These are phyloP conservation scores for Vidua chalybeata DNA, from an alignment of 2,113 vertebrate species.

Conservation along the genomic window DNA sequence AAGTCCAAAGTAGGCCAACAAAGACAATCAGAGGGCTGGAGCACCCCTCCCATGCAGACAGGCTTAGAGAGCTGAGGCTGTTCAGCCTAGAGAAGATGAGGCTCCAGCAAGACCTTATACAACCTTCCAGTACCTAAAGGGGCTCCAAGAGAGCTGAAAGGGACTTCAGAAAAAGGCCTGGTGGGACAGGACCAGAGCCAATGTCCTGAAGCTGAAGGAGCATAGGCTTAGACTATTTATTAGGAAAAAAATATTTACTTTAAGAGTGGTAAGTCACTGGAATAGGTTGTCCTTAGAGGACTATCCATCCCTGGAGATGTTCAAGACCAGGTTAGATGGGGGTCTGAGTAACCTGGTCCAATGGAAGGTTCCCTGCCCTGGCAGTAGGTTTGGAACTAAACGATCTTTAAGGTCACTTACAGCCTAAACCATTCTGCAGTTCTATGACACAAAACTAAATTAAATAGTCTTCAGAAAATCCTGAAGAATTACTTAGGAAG, in stretches of 20 bases:
- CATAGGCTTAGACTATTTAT: not conserved
- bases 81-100: not conserved
- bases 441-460: not conserved
- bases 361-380: not conserved
- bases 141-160: not conserved
- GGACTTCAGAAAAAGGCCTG: not conserved
- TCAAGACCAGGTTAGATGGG: not conserved
- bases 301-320: not conserved
- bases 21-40: not conserved
- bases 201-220: not conserved
- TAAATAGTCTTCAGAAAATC: not conserved
- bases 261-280: not conserved
- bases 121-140: not conserved
- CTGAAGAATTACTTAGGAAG: not conserved
- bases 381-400: not conserved
- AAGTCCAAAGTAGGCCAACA: not conserved
- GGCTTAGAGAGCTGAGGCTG: not conserved
- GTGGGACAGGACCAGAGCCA: not conserved
- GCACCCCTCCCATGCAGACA: not conserved
- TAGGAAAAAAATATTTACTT: not conserved
- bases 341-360: not conserved
- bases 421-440: not conserved
- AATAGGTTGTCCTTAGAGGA: not conserved
- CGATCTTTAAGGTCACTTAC: not conserved
- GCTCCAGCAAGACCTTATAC: rapidly evolving